Evolutionary conservation across 2,888 invertebrate species (phyloP).

Genomic region (Thereva unica): DNA sequence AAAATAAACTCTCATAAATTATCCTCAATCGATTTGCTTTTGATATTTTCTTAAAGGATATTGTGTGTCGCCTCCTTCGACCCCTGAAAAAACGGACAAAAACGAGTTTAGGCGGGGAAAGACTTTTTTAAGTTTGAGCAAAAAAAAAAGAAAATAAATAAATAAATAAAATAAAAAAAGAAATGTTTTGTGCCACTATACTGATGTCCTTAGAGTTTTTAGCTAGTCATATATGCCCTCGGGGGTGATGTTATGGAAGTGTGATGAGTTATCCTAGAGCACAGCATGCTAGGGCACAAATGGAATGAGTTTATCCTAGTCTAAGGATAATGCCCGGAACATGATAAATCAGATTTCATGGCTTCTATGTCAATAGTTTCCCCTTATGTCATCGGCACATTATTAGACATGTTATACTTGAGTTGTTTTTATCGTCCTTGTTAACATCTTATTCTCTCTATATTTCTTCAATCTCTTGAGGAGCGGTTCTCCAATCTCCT

Average conservation of each 20-base stretch:
- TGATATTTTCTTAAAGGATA: conserved; percentile 25
- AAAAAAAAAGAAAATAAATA: conserved; percentile 11
- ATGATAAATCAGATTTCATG: conserved; percentile 31
- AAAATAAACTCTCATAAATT: conserved; percentile 26
- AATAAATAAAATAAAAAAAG: no score
- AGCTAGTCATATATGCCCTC: no score
- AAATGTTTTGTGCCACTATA: no score
- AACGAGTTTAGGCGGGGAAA: not conserved
- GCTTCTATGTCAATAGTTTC: conserved; percentile 25
- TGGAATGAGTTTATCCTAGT: not conserved
- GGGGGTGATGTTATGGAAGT: no score
- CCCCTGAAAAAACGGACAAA: conserved; percentile 14
- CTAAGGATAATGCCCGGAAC: conserved; percentile 4
- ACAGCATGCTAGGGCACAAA: conserved; percentile 1
- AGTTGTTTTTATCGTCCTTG: conserved; percentile 8
- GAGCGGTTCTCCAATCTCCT: no score
- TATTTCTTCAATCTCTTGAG: not conserved
- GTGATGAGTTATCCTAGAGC: not conserved
- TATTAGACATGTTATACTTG: conserved; percentile 1
- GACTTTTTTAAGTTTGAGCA: not conserved
- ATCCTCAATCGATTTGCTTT: conserved; percentile 31
- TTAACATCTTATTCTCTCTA: not conserved
- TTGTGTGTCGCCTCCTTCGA: conserved; percentile 1
- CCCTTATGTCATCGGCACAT: conserved; percentile 24
- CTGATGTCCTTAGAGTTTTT: no score